Base-by-base conservation (phyloP, 2,888 invertebrate species). In the Ceriagrion tenellum region DNA sequence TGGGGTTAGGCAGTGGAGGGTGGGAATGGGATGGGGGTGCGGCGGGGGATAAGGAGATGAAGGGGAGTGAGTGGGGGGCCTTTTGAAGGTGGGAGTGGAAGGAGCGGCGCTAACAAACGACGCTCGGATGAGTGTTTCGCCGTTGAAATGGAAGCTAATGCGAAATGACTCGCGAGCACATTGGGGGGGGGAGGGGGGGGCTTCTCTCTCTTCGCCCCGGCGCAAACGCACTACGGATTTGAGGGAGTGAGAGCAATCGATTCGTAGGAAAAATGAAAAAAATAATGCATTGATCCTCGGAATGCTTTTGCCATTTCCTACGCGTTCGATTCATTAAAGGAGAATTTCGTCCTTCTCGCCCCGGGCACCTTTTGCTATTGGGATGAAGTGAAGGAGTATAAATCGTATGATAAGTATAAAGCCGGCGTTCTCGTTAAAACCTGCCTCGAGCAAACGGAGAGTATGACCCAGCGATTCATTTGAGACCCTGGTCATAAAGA, bases 101-200 rank as follows among this genome's bases (percentile, higher is more conserved):
- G 47, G 47, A 40, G 16, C 23, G 88, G 40, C 18, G 26, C 26
- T 89, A 89, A 55, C 55, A 89, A 47, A 89, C 89, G 89, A 55
- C 55, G 55, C 35, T 89, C 26, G 26, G 47, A 26, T n/a, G 89
- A 89, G 89, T 26, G 89, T 89, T 55, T 89, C 55, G 55, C 47
- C 13, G 89, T 55, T 89, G 47, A 81, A 89, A 89, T 89, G 55
- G 55, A 89, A n/a, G 55, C 55, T 55, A 89, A 55, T 89, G 89
- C 89, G n/a, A 47, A 55, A 89, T 89, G 89, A 55, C 89, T 55
- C 55, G 89, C 89, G 6, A 89, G 47, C 55, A 35, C 89, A 47
- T 47, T 47, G 47, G 47, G 47, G 47, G 47, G 47, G 47, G 47
- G 47, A 8, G 47, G 8, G 47, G 47, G 47, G 2, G 47, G 47